Conservation (phyloP, 2,113 vertebrate genomes). For the Lepisosteus osseus region DNA sequence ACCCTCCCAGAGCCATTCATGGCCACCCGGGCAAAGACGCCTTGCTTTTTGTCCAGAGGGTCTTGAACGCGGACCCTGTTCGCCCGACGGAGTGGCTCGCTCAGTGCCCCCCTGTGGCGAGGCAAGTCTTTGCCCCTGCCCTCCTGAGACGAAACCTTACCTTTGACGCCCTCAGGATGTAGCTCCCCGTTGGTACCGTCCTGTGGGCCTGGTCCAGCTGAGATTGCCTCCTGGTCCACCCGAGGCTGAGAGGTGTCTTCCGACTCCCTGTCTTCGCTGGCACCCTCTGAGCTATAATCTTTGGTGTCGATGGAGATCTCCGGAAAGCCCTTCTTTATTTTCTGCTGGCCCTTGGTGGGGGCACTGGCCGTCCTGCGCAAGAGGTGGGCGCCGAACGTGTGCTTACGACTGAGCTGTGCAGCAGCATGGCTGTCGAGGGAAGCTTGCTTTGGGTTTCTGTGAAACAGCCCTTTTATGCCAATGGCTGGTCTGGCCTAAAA, state of each 20-base stretch:
- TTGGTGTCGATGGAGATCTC: conserved; percentile 81
- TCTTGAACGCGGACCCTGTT: conserved; percentile 62
- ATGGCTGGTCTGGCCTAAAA: conserved; percentile 84
- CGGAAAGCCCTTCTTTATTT: conserved; percentile 79
- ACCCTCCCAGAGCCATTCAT: conserved; percentile 78
- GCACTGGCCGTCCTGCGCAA: conserved; percentile 92
- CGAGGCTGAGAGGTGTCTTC: conserved; percentile 60
- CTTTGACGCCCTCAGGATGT: conserved; percentile 73
- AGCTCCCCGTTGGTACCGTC: conserved; percentile 66
- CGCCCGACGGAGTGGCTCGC: conserved; percentile 74
- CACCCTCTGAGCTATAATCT: conserved; percentile 78
- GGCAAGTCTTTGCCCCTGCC: conserved; percentile 34
- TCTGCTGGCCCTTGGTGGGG: conserved; percentile 90
- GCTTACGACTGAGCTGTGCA: conserved; percentile 84
- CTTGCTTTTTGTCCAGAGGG: conserved; percentile 54
- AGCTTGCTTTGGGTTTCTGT: conserved; percentile 94
- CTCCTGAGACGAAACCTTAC: conserved; percentile 72
- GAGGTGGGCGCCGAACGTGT: conserved; percentile 88
- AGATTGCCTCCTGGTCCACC: conserved; percentile 67
- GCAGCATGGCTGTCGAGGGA: conserved; percentile 98
- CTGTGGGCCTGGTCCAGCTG: conserved; percentile 38
- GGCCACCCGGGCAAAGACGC: conserved; percentile 76
- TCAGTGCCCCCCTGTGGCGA: conserved; percentile 56
- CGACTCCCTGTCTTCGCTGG: conserved; percentile 66
- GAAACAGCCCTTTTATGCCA: conserved; percentile 96